Conservation (phyloP, 1,140 invertebrate genomes). For the Pseudoatta argentina region DNA sequence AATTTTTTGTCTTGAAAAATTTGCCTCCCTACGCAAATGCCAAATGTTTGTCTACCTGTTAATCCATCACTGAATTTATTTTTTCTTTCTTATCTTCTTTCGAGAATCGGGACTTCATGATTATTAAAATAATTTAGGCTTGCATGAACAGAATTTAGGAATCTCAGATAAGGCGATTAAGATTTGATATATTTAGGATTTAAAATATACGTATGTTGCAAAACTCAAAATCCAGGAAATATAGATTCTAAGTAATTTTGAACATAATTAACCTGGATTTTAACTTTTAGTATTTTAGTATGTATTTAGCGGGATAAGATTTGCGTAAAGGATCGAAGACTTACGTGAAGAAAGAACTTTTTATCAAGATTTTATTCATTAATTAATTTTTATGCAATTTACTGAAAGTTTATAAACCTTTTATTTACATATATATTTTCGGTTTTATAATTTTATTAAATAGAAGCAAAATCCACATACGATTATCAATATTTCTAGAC, state of each 20-base stretch:
- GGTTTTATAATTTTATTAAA: conserved; percentile 20
- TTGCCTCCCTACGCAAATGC: too few relatives aligned
- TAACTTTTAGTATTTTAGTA: neutral
- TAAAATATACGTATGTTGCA: neutral
- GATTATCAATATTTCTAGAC: neutral
- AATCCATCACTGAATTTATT: too few relatives aligned
- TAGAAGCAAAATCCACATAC: neutral
- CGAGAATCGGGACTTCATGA: neutral
- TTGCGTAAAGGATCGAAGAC: neutral
- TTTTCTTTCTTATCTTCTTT: neutral
- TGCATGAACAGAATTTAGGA: neutral
- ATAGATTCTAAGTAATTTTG: conserved; percentile 2
- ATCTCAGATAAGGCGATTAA: conserved; percentile 5
- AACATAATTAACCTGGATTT: conserved; percentile 1
- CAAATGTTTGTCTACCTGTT: too few relatives aligned
- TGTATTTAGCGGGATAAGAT: neutral
- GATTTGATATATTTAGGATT: conserved; percentile 6
- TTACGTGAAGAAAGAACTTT: neutral
- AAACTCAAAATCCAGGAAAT: neutral
- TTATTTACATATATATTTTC: neutral
- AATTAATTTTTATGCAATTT: neutral
- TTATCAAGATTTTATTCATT: conserved; percentile 6
- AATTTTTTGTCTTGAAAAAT: too few relatives aligned
- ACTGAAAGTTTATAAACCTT: neutral
- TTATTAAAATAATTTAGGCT: neutral